phyloP scores from a whole-genome alignment of 2,113 vertebrate species.

The Atrichornis clamosus region DNA sequence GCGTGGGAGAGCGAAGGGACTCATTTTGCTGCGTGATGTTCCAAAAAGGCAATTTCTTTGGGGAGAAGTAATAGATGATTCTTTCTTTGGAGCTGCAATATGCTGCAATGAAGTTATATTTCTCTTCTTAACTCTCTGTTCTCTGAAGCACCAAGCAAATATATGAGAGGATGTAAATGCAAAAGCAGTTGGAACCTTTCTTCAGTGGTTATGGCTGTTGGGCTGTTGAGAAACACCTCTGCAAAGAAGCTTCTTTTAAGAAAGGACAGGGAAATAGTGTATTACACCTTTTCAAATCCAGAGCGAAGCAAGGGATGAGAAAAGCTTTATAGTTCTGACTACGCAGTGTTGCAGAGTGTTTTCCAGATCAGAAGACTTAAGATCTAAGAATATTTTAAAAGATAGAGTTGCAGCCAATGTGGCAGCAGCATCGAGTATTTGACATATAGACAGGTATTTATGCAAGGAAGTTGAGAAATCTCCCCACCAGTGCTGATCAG shows the following conservation, averaged over 20 bases:
- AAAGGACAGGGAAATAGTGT: neutral
- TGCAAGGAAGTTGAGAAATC: neutral
- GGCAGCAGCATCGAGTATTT: neutral
- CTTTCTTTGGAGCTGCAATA: neutral
- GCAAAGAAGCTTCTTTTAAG: neutral
- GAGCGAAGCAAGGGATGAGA: neutral
- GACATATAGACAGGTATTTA: neutral
- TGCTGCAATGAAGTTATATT: neutral
- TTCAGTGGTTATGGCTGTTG: neutral
- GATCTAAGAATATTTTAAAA: neutral
- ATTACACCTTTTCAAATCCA: neutral
- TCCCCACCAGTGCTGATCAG: neutral
- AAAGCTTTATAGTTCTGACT: neutral
- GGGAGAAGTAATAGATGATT: neutral
- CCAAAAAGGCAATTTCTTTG: neutral
- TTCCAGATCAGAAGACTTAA: neutral
- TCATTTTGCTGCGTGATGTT: neutral
- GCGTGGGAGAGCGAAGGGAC: neutral
- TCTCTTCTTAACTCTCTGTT: neutral
- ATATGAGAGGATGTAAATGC: neutral
- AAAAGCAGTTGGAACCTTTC: neutral
- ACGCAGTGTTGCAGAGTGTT: fast-evolving
- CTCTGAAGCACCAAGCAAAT: neutral
- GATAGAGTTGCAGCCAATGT: neutral
- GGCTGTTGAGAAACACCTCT: neutral